phyloP scores from a whole-genome alignment of 2,113 vertebrate genomes.

The Steatornis caripensis region DNA sequence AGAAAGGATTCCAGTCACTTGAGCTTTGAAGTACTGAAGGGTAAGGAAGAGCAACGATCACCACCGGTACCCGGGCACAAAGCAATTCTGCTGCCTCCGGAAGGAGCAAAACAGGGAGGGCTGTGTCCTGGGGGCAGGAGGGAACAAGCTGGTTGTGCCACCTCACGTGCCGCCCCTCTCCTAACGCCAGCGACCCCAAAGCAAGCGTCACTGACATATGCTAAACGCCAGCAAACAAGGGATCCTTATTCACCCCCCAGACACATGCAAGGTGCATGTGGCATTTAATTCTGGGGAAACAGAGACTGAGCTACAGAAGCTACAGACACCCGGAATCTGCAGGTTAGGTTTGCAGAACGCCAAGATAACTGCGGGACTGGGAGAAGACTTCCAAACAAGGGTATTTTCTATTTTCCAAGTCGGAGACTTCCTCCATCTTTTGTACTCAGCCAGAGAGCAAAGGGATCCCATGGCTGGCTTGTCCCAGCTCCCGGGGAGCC shows the following conservation, averaged over 20 bases:
- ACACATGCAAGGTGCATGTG: fast-evolving
- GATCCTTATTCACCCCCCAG: neutral
- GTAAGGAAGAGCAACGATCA: neutral
- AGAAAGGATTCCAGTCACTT: neutral
- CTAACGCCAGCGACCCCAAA: neutral
- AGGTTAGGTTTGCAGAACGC: neutral
- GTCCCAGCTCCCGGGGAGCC: neutral
- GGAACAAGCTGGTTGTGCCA: neutral
- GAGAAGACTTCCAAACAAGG: neutral
- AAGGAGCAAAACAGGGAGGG: too few species aligned
- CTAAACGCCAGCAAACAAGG: neutral
- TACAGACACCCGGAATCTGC: neutral
- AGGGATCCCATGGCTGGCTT: fast-evolving
- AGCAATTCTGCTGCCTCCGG: neutral
- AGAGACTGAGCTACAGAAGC: neutral
- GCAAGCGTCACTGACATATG: neutral
- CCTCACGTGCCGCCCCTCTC: neutral
- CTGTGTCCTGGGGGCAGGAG: neutral
- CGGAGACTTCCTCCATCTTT: neutral
- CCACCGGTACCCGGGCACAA: neutral
- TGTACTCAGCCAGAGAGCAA: neutral
- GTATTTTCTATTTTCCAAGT: neutral
- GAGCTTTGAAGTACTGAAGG: neutral
- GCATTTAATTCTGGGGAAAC: neutral
- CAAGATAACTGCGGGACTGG: fast-evolving